Evolutionary conservation across 2,888 invertebrate genomes (phyloP).

Genomic region (Ectropis crepuscularia): DNA sequence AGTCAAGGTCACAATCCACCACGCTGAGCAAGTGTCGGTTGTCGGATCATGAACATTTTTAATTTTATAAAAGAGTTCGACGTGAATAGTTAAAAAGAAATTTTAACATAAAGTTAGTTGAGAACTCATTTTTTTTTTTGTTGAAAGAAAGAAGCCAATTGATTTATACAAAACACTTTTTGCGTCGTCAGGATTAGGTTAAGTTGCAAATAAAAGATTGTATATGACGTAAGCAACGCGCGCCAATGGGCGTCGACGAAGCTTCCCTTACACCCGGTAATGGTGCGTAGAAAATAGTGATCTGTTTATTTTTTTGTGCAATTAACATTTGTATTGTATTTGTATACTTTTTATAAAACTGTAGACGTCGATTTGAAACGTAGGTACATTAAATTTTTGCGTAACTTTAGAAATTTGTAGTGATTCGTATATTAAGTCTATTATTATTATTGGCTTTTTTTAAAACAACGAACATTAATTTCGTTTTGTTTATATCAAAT

Average conservation of each 20-base stretch:
- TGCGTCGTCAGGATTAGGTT: too few species aligned
- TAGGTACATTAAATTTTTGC: slow-evolving; percentile 16
- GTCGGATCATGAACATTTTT: too few species aligned
- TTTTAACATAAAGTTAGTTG: too few species aligned
- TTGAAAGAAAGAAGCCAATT: too few species aligned
- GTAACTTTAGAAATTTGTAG: slow-evolving; percentile 7
- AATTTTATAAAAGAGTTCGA: too few species aligned
- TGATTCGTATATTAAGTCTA: slow-evolving; percentile 15
- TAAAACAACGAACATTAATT: slow-evolving; percentile 31
- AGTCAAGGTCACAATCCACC: too few species aligned
- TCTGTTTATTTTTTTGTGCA: slow-evolving; percentile 30
- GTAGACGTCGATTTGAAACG: slow-evolving; percentile 18
- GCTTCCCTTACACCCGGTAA: neutral
- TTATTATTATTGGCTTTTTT: slow-evolving; percentile 25
- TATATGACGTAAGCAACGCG: neutral
- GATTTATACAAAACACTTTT: too few species aligned
- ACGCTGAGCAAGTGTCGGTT: too few species aligned
- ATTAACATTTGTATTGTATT: slow-evolving; percentile 22
- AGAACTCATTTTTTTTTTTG: too few species aligned
- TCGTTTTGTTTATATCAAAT: slow-evolving; percentile 5
- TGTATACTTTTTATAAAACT: slow-evolving; percentile 20
- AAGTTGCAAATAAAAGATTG: too few species aligned
- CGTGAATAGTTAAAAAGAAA: too few species aligned
- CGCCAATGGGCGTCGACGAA: too few species aligned
- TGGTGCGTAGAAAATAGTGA: slow-evolving; percentile 31